These are phyloP conservation scores for Coryphaenoides rupestris DNA, from an alignment of 2,113 vertebrate genomes.

Conservation along the genomic window DNA sequence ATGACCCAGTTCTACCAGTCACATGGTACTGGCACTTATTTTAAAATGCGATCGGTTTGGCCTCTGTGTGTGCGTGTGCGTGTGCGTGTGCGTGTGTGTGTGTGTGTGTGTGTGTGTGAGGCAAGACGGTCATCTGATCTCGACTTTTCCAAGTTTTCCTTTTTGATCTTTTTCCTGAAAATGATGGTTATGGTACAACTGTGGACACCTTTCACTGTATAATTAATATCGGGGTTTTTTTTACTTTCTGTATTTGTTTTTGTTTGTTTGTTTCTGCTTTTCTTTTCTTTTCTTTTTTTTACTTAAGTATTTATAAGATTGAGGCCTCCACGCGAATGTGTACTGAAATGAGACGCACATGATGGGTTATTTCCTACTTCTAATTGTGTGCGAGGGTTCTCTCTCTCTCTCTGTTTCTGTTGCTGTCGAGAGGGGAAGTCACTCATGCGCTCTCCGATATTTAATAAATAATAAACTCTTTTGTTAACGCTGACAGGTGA, in stretches of 20 bases:
- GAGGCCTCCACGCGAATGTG: constrained; percentile 16
- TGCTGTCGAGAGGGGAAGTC: constrained; percentile 39
- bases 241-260: no score
- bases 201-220: neutral
- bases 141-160: no score
- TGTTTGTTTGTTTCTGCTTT: constrained; percentile 14
- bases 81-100: no score
- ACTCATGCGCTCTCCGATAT: constrained; percentile 59
- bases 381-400: neutral
- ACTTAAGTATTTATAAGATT: constrained; percentile 1
- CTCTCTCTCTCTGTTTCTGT: constrained; percentile 24
- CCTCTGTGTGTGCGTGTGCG: no score
- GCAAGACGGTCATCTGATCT: no score
- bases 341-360: constrained; percentile 20
- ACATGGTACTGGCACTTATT: no score
- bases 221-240: no score
- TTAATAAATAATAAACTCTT: constrained; percentile 72
- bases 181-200: no score
- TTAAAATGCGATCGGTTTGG: no score
- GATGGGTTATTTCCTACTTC: constrained; percentile 28
- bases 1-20: no score
- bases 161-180: no score
- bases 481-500: constrained; percentile 40
- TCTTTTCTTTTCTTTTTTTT: neutral
- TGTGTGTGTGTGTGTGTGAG: no score